Conservation (phyloP, 2,888 invertebrate species). For the Criorhina ranunculi region DNA sequence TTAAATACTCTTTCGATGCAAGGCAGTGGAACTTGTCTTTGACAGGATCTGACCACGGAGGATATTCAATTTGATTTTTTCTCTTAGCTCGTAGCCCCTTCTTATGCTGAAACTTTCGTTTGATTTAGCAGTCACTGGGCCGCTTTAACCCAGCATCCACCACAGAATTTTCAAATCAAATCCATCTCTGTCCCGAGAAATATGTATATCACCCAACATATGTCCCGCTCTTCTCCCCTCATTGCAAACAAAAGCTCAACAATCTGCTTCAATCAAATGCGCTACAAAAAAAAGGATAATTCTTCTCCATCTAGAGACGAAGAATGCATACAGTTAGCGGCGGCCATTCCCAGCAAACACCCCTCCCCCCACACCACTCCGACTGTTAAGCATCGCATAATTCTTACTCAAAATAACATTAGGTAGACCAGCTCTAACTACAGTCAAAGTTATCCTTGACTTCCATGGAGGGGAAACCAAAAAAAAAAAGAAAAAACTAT, state of each 20-base stretch:
- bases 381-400: constrained; percentile 55
- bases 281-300: constrained; percentile 48
- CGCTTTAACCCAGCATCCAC: too few relatives aligned
- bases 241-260: constrained; percentile 21
- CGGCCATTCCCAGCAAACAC: too few relatives aligned
- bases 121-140: too few relatives aligned
- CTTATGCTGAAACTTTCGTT: too few relatives aligned
- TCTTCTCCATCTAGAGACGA: constrained; percentile 39
- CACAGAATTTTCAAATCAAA: too few relatives aligned
- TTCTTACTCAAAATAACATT: constrained; percentile 73
- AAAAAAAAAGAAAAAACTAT: constrained; percentile 31
- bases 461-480: constrained; percentile 18
- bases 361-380: too few relatives aligned
- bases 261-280: constrained; percentile 45
- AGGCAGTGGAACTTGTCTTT: too few relatives aligned
- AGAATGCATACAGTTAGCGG: constrained; percentile 18
- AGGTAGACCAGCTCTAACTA: constrained; percentile 52
- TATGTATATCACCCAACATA: not conserved
- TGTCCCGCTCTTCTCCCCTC: not conserved
- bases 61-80: too few relatives aligned
- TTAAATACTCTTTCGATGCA: too few relatives aligned
- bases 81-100: too few relatives aligned
- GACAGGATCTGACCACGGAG: too few relatives aligned
- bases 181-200: constrained; percentile 3
- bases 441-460: constrained; percentile 55